phyloP scores from a whole-genome alignment of 2,797 vertebrate genomes.

The Phalanger gymnotis region DNA sequence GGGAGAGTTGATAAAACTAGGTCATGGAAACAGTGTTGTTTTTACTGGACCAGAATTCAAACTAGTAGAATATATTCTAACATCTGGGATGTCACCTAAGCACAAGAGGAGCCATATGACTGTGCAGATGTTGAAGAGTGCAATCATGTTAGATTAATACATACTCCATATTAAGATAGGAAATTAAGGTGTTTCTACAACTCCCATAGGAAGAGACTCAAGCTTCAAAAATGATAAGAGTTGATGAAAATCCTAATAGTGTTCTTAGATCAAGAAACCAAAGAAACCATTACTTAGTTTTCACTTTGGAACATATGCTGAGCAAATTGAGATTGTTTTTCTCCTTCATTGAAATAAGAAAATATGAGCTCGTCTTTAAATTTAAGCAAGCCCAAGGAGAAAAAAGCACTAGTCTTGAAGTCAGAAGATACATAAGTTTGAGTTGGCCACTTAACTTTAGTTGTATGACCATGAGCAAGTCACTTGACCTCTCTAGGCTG shows the following conservation, averaged over 20 bases:
- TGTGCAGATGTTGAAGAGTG: not conserved
- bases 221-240: not conserved
- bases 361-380: not conserved
- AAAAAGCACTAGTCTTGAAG: not conserved
- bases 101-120: not conserved
- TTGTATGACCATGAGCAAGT: not conserved
- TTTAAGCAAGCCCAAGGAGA: not conserved
- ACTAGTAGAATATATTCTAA: not conserved
- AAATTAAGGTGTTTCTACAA: not conserved
- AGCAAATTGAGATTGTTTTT: constrained; percentile 24
- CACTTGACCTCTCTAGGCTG: not conserved
- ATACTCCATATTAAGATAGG: not conserved
- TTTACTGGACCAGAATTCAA: constrained; percentile 20
- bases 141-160: constrained; percentile 17
- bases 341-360: not conserved
- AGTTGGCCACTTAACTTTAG: not conserved
- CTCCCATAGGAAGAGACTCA: not conserved
- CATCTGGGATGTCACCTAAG: not conserved
- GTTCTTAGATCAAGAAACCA: not conserved
- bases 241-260: not conserved
- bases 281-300: not conserved
- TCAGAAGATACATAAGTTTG: not conserved
- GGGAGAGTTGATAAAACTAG: not conserved
- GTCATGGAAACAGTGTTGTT: not conserved
- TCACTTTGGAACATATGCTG: not conserved